Conservation (phyloP, 2,888 invertebrate genomes). For the Diabrotica balteata region DNA sequence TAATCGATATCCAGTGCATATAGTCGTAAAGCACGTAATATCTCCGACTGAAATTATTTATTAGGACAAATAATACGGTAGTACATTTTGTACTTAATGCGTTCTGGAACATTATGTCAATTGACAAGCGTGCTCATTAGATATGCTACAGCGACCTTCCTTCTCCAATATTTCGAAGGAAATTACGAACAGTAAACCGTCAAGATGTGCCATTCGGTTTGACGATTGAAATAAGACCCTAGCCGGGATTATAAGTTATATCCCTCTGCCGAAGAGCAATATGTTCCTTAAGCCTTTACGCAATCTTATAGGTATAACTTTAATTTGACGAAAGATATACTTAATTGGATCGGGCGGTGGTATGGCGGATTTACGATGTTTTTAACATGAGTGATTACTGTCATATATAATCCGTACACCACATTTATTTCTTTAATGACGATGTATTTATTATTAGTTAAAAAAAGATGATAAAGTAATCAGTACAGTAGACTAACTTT, state of each 20-base stretch:
- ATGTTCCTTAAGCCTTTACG: conserved; percentile 5
- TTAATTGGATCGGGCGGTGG: background rate
- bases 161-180: conserved; percentile 21
- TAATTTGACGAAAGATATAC: conserved; percentile 17
- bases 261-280: conserved; percentile 7
- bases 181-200: conserved; percentile 25
- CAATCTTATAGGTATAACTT: conserved; percentile 3
- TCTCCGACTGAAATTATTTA: conserved; percentile 23
- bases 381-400: no score
- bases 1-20: conserved; percentile 18
- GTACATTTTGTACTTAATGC: conserved; percentile 29
- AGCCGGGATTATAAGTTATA: conserved; percentile 7
- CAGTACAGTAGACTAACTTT: no score
- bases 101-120: conserved; percentile 32
- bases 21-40: conserved; percentile 22
- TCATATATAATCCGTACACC: background rate
- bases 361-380: no score
- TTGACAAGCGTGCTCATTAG: conserved; percentile 29
- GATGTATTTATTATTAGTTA: conserved; percentile 10
- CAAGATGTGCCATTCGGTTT: conserved; percentile 19
- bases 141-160: conserved; percentile 19
- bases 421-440: background rate
- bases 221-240: conserved; percentile 20
- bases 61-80: conserved; percentile 22
- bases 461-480: no score